Evolutionary conservation across 2,113 vertebrate genomes (phyloP), one percentile per base, ranked within the genome.

Genomic region (Chrysochloris asiatica): DNA sequence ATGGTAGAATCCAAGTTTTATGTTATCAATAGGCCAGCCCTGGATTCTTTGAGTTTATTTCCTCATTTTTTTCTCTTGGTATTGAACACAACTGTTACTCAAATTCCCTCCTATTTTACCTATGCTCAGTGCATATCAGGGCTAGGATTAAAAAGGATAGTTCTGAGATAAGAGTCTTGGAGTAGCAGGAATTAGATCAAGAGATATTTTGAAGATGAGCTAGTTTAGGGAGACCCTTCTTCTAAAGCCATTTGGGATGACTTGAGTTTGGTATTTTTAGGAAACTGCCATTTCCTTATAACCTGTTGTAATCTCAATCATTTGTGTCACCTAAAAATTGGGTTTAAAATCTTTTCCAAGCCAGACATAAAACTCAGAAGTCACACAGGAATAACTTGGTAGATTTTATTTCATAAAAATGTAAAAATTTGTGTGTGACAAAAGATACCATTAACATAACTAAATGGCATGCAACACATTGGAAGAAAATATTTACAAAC

Each of bases 401-500:
- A 33, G 73, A 67, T 83, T 47, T 63, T 83, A 71, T 14, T 14
- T 81, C 16, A 47, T 36, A 63, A 83, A 56, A 79, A 90, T 47
- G 26, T 41, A 73, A 75, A 63, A 41, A 16, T 3, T 13, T 41
- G 50, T 41, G 17, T 69, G 28, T 56, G 79, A 71, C 28, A 30
- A 65, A 69, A 73, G 28, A 67, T 12, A 84, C 3, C 33, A 63
- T 84, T 83, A 67, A 41, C 45, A 71, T 92, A 93, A 76, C 36
- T 30, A 80, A 75, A 52, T 30, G 56, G 56, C 14, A 67, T 76
- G 48, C 26, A 50, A 91, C 1, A 59, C 26, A 22, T 2, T 78
- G 61, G 83, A 80, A 85, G 41, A 77, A 95, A 86, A 56, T 61
- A 59, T 50, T 85, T 26, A 43, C 26, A 56, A 86, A 76, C 13